phyloP scores from a whole-genome alignment of 2,888 invertebrate genomes.

The Thecophora atra region DNA sequence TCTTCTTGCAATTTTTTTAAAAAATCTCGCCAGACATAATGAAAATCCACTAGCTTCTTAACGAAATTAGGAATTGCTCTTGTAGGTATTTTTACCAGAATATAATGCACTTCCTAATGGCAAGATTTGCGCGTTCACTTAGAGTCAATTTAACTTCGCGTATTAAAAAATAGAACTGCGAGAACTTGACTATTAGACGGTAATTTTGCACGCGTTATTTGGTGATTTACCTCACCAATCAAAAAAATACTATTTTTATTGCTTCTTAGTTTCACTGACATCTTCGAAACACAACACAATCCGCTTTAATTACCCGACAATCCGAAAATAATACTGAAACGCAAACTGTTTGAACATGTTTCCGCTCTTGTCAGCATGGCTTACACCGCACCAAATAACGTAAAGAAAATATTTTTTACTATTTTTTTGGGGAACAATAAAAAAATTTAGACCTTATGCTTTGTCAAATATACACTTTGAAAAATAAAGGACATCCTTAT shows the following conservation, averaged over 20 bases:
- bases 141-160: constrained; percentile 30
- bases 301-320: constrained; percentile 14
- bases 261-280: constrained; percentile 14
- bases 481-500: constrained; percentile 19
- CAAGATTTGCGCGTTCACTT: constrained; percentile 38
- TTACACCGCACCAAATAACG: neutral
- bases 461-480: constrained; percentile 11
- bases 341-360: constrained; percentile 11
- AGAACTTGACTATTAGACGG: constrained; percentile 37
- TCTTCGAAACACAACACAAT: constrained; percentile 22
- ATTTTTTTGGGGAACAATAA: constrained; percentile 9
- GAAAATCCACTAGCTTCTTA: constrained; percentile 26
- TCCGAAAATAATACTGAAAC: constrained; percentile 3
- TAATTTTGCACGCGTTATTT: constrained; percentile 38
- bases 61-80: constrained; percentile 21
- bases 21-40: constrained; percentile 27
- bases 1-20: constrained; percentile 27
- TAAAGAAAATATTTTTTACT: neutral
- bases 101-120: constrained; percentile 27
- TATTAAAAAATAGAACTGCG: constrained; percentile 29
- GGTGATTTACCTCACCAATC: constrained; percentile 30
- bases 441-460: neutral
- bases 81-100: constrained; percentile 36
- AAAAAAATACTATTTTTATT: constrained; percentile 26
- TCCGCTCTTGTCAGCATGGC: neutral